A percentile compares a stretch with the other conserved stretches of the same genome.
phyloP scores from a whole-genome alignment of 2,888 invertebrate species.

The Cephus spinipes region DNA sequence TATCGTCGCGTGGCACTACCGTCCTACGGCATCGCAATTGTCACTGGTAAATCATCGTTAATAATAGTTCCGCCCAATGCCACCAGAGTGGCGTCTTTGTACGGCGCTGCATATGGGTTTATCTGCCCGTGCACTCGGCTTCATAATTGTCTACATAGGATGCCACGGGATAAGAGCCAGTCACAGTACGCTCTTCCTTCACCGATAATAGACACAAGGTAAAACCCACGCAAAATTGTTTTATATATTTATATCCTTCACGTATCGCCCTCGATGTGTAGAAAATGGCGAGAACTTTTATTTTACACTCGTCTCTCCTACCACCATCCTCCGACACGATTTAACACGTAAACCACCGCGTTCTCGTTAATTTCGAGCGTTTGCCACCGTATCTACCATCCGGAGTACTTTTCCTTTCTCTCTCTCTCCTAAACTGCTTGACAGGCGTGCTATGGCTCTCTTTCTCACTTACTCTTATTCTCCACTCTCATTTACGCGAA shows the following conservation, averaged over 20 bases:
- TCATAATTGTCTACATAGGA: background rate
- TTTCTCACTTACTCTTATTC: conserved; percentile 15
- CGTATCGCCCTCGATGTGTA: background rate
- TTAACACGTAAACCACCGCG: background rate
- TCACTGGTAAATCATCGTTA: background rate
- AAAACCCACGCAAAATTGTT: background rate
- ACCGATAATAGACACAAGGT: background rate
- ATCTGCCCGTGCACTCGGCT: background rate
- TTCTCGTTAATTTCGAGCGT: conserved; percentile 13
- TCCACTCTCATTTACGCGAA: background rate
- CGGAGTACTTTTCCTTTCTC: conserved; percentile 5
- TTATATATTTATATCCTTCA: background rate
- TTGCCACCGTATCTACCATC: background rate
- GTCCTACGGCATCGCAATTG: background rate
- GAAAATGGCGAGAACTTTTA: background rate
- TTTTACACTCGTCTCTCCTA: background rate
- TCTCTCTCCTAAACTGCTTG: conserved; percentile 2
- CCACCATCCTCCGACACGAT: background rate
- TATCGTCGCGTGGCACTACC: background rate
- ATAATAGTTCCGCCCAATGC: background rate
- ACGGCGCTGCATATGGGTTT: background rate
- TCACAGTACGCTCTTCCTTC: background rate
- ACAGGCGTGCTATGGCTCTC: conserved; percentile 14
- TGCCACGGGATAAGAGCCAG: background rate
- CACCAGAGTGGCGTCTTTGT: background rate